Conservation (phyloP, 2,888 invertebrate species). For the Eupeodes latifasciatus region DNA sequence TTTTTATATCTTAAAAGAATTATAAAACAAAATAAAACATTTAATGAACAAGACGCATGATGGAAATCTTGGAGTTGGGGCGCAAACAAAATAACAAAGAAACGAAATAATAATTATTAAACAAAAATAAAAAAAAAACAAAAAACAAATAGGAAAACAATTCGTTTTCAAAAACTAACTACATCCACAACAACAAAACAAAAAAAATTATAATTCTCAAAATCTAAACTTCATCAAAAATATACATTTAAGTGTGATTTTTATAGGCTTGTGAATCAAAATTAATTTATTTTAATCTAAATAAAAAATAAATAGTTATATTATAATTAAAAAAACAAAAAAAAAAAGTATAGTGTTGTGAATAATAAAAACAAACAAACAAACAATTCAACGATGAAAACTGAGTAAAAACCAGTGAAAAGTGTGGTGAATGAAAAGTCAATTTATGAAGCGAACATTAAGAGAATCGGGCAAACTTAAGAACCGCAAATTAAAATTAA, state of each 20-base stretch:
- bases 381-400: conserved; percentile 48
- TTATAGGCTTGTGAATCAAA: conserved; percentile 75
- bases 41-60: conserved; percentile 62
- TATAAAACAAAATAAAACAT: conserved; percentile 40
- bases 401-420: conserved; percentile 51
- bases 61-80: conserved; percentile 83
- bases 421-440: conserved; percentile 52
- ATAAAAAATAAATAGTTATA: conserved; percentile 55
- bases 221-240: conserved; percentile 66
- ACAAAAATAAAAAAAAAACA: too few species aligned
- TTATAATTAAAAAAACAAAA: conserved; percentile 26
- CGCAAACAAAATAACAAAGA: conserved; percentile 77
- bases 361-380: conserved; percentile 73
- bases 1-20: conserved; percentile 32
- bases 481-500: conserved; percentile 33
- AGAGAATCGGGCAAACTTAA: conserved; percentile 36
- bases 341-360: conserved; percentile 77
- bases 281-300: conserved; percentile 70
- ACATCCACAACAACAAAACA: conserved; percentile 50
- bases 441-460: conserved; percentile 49
- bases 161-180: conserved; percentile 57
- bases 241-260: conserved; percentile 72
- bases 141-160: conserved; percentile 69
- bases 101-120: conserved; percentile 32
- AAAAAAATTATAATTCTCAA: conserved; percentile 43